Evolutionary conservation across 2,113 vertebrate species (phyloP).

Genomic region (Hemicordylus capensis): DNA sequence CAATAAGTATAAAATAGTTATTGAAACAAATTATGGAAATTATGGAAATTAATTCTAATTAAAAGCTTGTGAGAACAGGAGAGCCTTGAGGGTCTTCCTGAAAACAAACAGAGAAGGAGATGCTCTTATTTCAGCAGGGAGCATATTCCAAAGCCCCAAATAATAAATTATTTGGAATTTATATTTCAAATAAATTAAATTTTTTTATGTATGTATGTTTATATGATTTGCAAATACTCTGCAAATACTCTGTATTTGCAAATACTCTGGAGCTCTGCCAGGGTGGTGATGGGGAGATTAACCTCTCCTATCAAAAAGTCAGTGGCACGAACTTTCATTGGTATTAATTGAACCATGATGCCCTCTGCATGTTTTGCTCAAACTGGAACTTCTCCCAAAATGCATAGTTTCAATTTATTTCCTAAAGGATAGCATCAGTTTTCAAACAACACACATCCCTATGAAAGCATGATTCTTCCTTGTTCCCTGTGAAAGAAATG

Average conservation of each 20-base stretch:
- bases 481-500: background rate
- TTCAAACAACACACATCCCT: background rate
- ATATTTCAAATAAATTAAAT: no score
- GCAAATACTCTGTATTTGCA: background rate
- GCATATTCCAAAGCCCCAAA: no score
- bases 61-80: no score
- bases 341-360: background rate
- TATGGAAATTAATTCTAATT: no score
- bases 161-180: no score
- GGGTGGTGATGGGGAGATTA: background rate
- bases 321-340: background rate
- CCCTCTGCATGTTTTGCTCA: background rate
- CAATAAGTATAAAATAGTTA: no score
- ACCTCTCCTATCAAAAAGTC: background rate
- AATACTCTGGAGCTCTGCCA: background rate
- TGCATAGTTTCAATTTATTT: background rate
- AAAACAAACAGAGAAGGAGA: no score
- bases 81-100: no score
- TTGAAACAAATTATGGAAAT: no score
- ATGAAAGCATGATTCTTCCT: background rate
- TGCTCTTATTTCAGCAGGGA: no score
- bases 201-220: no score
- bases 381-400: background rate
- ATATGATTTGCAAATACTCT: no score
- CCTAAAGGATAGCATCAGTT: background rate